A percentile compares a stretch with the other conserved stretches of the same genome.
These are phyloP conservation scores for Dasysyrphus tricinctus DNA, from an alignment of 2,888 invertebrate genomes.

Conservation along the genomic window DNA sequence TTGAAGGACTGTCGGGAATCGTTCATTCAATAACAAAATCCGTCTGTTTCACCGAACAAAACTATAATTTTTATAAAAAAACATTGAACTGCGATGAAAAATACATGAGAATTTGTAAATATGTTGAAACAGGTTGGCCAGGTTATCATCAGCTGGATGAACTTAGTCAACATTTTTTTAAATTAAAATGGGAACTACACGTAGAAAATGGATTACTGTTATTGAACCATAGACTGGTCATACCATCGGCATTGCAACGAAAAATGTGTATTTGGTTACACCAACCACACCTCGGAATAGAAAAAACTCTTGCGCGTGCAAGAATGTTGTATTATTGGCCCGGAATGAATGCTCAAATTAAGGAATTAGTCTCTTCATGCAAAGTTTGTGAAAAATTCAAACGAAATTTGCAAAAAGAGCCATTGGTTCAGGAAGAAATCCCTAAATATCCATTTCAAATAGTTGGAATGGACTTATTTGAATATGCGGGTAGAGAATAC, in stretches of 20 bases:
- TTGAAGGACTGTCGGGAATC: neutral
- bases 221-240: slow-evolving; percentile 45
- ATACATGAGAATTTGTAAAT: slow-evolving; percentile 20
- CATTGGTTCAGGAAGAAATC: slow-evolving; percentile 15
- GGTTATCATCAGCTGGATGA: slow-evolving; percentile 47
- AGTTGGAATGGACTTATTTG: neutral
- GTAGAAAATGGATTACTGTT: slow-evolving; percentile 22
- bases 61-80: slow-evolving; percentile 40
- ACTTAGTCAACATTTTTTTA: slow-evolving; percentile 43
- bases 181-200: slow-evolving; percentile 44
- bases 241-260: slow-evolving; percentile 59
- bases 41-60: slow-evolving; percentile 53
- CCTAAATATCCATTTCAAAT: slow-evolving; percentile 21
- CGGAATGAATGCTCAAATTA: slow-evolving; percentile 53
- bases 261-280: slow-evolving; percentile 75
- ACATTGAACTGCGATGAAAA: slow-evolving; percentile 10
- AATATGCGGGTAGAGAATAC: too few relatives aligned
- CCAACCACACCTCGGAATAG: slow-evolving; percentile 77
- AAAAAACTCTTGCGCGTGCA: slow-evolving; percentile 76
- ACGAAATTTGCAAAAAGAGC: slow-evolving; percentile 41
- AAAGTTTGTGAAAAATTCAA: slow-evolving; percentile 24
- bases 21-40: neutral
- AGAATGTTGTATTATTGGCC: slow-evolving; percentile 78
- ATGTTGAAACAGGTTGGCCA: slow-evolving; percentile 72
- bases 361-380: slow-evolving; percentile 49